Evolutionary conservation across 2,797 vertebrate genomes (phyloP).

Genomic region (Ambastaia sidthimunki): DNA sequence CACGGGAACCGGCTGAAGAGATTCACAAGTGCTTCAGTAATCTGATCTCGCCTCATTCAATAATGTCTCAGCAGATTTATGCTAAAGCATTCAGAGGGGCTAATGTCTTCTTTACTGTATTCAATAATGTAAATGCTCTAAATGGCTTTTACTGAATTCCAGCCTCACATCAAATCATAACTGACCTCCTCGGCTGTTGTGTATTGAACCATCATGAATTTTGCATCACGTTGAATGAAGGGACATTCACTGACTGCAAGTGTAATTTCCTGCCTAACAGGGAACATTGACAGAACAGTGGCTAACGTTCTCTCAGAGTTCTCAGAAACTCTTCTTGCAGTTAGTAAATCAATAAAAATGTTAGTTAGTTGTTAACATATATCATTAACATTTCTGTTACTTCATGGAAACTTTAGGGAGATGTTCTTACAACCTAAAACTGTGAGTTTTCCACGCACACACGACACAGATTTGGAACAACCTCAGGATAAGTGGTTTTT

Average conservation of each 20-base stretch:
- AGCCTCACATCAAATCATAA: slow-evolving; percentile 70
- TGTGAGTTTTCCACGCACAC: too few relatives aligned
- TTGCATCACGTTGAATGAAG: slow-evolving; percentile 59
- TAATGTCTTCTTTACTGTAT: slow-evolving; percentile 53
- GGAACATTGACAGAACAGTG: slow-evolving; percentile 61
- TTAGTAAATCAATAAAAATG: too few relatives aligned
- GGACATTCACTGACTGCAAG: slow-evolving; percentile 66
- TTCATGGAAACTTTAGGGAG: too few relatives aligned
- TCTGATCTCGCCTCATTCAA: slow-evolving; percentile 61
- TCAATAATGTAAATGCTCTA: slow-evolving; percentile 65
- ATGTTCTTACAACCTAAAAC: too few relatives aligned
- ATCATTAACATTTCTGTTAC: too few relatives aligned
- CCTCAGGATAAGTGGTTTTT: too few relatives aligned
- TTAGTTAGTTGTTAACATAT: too few relatives aligned
- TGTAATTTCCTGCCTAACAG: slow-evolving; percentile 56
- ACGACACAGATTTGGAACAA: too few relatives aligned
- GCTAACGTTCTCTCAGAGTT: too few relatives aligned
- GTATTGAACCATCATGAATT: slow-evolving; percentile 56
- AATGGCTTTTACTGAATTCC: slow-evolving; percentile 42
- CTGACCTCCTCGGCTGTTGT: slow-evolving; percentile 52
- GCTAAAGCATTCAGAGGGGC: slow-evolving; percentile 43
- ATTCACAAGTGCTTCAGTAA: slow-evolving; percentile 71
- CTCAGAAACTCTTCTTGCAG: too few relatives aligned
- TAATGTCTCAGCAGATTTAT: slow-evolving; percentile 47
- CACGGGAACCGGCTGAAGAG: slow-evolving; percentile 67